phyloP scores from a whole-genome alignment of 2,113 vertebrate species.

The Danio rerio region GRCz12tu NC_133189.1:57063501-57064000 shows the following conservation, averaged over 20 bases:
- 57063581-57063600: constrained; percentile 71
- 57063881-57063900: no score
- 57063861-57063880: no score
- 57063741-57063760: constrained; percentile 44
- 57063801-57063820: background rate
- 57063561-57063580: constrained; percentile 67
- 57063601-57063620: constrained; percentile 70
- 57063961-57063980: no score
- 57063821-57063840: background rate
- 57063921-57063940: no score
- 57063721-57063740: background rate
- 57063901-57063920: no score
- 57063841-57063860: background rate
- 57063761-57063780: background rate
- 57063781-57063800: background rate
- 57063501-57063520: no score
- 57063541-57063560: no score
- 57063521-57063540: background rate
- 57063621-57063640: constrained; percentile 70
- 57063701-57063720: constrained; percentile 13
- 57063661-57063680: constrained; percentile 60
- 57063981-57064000: no score
- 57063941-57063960: no score
- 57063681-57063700: constrained; percentile 53
- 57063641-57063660: constrained; percentile 69